Conservation (phyloP, 2,113 vertebrate species). For the Diphyllodes magnificus region DNA sequence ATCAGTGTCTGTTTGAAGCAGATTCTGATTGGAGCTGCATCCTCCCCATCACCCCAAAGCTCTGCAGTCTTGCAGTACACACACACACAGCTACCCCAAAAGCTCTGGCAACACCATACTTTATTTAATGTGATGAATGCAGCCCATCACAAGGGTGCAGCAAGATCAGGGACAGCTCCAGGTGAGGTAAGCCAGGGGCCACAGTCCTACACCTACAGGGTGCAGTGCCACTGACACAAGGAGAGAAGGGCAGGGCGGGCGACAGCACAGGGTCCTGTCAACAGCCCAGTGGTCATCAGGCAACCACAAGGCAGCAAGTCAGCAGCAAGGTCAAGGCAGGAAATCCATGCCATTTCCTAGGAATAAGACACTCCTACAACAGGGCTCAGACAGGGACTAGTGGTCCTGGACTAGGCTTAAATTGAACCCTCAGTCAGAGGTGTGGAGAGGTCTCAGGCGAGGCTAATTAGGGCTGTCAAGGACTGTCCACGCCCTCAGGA, state of each 20-base stretch:
- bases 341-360: background rate
- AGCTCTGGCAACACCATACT: background rate
- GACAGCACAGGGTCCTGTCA: background rate
- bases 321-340: background rate
- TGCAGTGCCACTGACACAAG: background rate
- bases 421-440: background rate
- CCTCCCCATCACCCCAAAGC: background rate
- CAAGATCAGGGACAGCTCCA: background rate
- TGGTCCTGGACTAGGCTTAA: background rate
- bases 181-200: fast-evolving
- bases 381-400: background rate
- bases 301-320: background rate
- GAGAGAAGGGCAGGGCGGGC: background rate
- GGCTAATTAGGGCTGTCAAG: background rate
- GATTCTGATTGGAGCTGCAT: background rate
- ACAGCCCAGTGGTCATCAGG: background rate
- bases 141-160: background rate
- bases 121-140: background rate
- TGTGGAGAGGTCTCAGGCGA: background rate
- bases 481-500: background rate
- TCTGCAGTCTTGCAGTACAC: background rate
- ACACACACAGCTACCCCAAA: background rate
- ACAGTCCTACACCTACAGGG: background rate
- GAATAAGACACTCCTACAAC: background rate
- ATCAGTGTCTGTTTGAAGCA: background rate